Evolutionary conservation across 2,888 invertebrate species (phyloP), one percentile per base, ranked within the genome.

Genomic region (Orthonychiurus folsomi): DNA sequence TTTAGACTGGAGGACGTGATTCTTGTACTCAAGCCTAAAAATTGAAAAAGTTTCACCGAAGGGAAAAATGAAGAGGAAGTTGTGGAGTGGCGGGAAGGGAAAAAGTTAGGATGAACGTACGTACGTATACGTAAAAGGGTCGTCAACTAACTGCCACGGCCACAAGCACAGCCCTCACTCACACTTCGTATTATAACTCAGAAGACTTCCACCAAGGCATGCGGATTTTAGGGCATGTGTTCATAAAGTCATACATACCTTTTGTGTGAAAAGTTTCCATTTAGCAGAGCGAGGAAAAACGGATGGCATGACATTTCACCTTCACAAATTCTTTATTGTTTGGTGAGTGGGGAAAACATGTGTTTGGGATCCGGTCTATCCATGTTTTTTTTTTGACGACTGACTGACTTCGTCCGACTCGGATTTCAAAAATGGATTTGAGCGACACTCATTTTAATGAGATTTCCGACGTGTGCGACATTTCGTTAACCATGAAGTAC

Each of bases 1-100:
- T 37, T 37, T 37, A 9, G 37, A 37, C 37, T 37, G 5, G 37
- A 37, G 37, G 65, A 69, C 69, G 69, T 69, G 69, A 66, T 69
- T 69, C 65, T 69, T 69, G 66, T 69, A 63, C 64, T 61, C 64
- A 67, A 66, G 61, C 56, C 65, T 62, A 67, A 67, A 69, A 69
- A 69, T 69, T 69, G 69, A 69, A 69, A 69, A 69, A 69, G 64
- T 69, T 69, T 69, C 56, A n/a, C n/a, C 52, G 3, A 55, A 55
- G 25, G 24, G 55, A 24, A 55, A 24, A 23, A 55, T 55, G 55
- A 25, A 55, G 55, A 21, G 52, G 52, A 55, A 25, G 55, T 15
- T 55, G 15, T 52, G 20, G 12, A n/a, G n/a, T 52, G 15, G 21
- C 24, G 24, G 15, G 21, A 12, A 37, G 37, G 15, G 15, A 37